Evolutionary conservation across 2,888 invertebrate genomes (phyloP).

Genomic region (Allacma fusca): DNA sequence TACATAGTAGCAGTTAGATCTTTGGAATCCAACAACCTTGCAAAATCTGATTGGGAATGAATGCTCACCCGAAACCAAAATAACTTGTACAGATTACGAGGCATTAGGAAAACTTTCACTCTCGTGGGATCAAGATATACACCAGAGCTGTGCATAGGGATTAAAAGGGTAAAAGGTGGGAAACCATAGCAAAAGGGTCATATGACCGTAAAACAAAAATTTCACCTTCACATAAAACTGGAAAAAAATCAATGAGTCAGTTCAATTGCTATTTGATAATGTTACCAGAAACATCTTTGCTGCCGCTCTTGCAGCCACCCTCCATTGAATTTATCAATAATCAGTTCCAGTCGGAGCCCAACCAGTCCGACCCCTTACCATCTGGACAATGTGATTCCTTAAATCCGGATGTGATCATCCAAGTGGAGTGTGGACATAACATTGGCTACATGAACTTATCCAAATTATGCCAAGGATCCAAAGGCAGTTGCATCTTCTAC

Average conservation of each 20-base stretch:
- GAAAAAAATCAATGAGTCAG: conserved; percentile 38
- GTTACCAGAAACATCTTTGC: conserved; percentile 37
- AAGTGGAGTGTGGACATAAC: conserved; percentile 60
- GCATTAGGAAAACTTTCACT: conserved; percentile 34
- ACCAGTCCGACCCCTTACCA: not conserved
- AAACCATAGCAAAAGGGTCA: conserved; percentile 45
- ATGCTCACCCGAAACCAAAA: conserved; percentile 11
- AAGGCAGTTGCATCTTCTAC: conserved; percentile 65
- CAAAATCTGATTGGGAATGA: not conserved
- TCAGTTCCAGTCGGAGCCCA: conserved; percentile 33
- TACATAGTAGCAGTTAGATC: not conserved
- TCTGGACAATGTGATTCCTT: not conserved
- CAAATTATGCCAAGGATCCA: conserved; percentile 65
- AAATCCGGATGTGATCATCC: conserved; percentile 35
- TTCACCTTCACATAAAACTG: conserved; percentile 43
- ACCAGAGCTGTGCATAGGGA: not conserved
- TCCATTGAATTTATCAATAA: conserved; percentile 43
- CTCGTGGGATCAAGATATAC: conserved; percentile 1
- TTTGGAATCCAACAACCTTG: not conserved
- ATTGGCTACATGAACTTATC: conserved; percentile 63
- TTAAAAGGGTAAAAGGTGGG: conserved; percentile 38
- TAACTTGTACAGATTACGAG: not conserved
- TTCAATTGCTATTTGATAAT: conserved; percentile 35
- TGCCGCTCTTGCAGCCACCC: conserved; percentile 43
- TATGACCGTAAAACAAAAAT: conserved; percentile 35